Evolutionary conservation across 1,140 invertebrate species (phyloP).

Genomic region (Megalopta genalis): DNA sequence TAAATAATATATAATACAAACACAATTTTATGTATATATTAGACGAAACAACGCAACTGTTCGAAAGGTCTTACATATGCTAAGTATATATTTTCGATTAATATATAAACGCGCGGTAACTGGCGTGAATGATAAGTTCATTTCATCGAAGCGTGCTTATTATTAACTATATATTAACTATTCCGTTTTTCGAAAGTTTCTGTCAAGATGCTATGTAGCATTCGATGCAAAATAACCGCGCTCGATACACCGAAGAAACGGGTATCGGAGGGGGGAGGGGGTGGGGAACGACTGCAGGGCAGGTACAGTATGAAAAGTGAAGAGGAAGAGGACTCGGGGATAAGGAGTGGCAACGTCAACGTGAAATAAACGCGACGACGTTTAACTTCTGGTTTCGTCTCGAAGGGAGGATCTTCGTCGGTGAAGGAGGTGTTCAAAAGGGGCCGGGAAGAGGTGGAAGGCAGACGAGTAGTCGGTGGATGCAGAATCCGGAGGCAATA

Average conservation of each 20-base stretch:
- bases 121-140: too few relatives aligned
- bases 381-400: slow-evolving; percentile 59
- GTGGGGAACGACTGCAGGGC: background rate
- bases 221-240: too few relatives aligned
- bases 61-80: too few relatives aligned
- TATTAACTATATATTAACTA: too few relatives aligned
- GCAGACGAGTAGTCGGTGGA: slow-evolving; percentile 29
- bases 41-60: too few relatives aligned
- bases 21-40: too few relatives aligned
- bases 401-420: slow-evolving; percentile 34
- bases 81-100: too few relatives aligned
- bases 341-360: slow-evolving; percentile 38
- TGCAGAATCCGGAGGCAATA: slow-evolving; percentile 61
- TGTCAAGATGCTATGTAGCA: too few relatives aligned
- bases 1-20: too few relatives aligned
- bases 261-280: background rate
- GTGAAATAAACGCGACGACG: slow-evolving; percentile 58
- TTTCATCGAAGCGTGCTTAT: too few relatives aligned
- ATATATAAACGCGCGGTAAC: too few relatives aligned
- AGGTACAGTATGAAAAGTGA: background rate
- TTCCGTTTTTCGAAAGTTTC: too few relatives aligned
- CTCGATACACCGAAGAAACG: background rate
- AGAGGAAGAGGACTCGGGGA: background rate
- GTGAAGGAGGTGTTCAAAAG: slow-evolving; percentile 40
- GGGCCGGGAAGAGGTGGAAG: slow-evolving; percentile 9